phyloP scores from a whole-genome alignment of 2,888 invertebrate genomes.

The Heliothis peltigera region DNA sequence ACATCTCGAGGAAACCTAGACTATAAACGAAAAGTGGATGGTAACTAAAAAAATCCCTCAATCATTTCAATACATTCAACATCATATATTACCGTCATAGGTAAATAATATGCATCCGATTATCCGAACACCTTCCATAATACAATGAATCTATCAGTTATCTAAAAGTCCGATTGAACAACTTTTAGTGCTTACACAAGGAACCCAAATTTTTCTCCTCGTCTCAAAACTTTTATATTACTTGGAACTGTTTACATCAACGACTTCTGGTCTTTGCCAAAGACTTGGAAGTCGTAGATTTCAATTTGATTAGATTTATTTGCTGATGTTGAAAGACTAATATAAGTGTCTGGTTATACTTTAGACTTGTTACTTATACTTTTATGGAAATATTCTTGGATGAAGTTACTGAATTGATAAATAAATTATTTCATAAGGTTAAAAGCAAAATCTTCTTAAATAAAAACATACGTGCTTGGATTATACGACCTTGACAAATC shows the following conservation, averaged over 20 bases:
- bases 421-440: not conserved
- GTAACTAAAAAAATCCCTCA: too few species aligned
- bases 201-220: slow-evolving; percentile 8
- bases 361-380: slow-evolving; percentile 18
- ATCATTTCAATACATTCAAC: too few species aligned
- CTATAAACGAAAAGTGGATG: too few species aligned
- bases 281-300: slow-evolving; percentile 17
- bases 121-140: too few species aligned
- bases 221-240: slow-evolving; percentile 44
- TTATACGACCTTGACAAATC: too few species aligned
- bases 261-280: slow-evolving; percentile 36
- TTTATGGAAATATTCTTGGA: slow-evolving; percentile 11
- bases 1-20: too few species aligned
- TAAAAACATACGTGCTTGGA: too few species aligned
- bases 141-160: slow-evolving; percentile 7
- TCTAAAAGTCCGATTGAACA: slow-evolving; percentile 14
- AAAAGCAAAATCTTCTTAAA: too few species aligned
- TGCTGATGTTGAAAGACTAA: slow-evolving; percentile 31
- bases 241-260: slow-evolving; percentile 31
- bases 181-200: slow-evolving; percentile 7
- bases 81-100: too few species aligned
- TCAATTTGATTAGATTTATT: slow-evolving; percentile 41
- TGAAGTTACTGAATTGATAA: not conserved
- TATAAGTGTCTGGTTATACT: slow-evolving; percentile 23
- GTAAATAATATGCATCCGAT: not conserved